Conservation (phyloP, 2,797 vertebrate genomes). For the Salarias fasciatus region DNA sequence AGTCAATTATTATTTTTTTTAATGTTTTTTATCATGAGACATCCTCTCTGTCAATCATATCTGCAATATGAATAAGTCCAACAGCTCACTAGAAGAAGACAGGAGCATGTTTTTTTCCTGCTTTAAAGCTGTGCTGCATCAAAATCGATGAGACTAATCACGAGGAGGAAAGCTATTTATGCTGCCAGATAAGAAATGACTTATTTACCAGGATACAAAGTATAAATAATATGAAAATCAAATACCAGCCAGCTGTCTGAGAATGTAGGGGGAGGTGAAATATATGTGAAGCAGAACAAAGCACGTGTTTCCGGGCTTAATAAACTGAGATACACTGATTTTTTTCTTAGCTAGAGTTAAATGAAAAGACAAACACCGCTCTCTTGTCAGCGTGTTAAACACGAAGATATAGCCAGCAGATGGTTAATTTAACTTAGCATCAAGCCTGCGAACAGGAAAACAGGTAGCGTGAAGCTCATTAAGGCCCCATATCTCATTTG, state of each 20-base stretch:
- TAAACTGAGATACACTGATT: neutral
- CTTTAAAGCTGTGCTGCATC: conserved; percentile 5
- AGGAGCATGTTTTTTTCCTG: conserved; percentile 1
- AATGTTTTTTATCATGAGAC: conserved; percentile 1
- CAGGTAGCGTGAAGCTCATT: neutral
- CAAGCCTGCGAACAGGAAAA: neutral
- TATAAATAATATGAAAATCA: conserved; percentile 9
- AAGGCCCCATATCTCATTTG: neutral
- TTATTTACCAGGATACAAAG: neutral
- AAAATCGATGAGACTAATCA: conserved; percentile 11
- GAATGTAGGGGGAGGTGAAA: neutral
- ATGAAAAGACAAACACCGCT: neutral
- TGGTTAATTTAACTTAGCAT: neutral
- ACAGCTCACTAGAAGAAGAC: conserved; percentile 6
- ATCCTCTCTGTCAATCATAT: conserved; percentile 34
- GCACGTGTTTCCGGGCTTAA: neutral
- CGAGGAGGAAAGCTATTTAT: conserved; percentile 5
- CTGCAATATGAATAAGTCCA: conserved; percentile 28
- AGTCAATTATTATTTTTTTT: conserved; percentile 7
- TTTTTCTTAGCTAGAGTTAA: neutral
- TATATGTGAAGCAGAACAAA: neutral
- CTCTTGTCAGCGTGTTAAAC: neutral
- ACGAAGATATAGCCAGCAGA: conserved; percentile 6
- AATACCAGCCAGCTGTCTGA: neutral
- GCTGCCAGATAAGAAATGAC: conserved; percentile 7